Conservation (phyloP, 2,797 vertebrate genomes). For the Fratercula arctica region DNA sequence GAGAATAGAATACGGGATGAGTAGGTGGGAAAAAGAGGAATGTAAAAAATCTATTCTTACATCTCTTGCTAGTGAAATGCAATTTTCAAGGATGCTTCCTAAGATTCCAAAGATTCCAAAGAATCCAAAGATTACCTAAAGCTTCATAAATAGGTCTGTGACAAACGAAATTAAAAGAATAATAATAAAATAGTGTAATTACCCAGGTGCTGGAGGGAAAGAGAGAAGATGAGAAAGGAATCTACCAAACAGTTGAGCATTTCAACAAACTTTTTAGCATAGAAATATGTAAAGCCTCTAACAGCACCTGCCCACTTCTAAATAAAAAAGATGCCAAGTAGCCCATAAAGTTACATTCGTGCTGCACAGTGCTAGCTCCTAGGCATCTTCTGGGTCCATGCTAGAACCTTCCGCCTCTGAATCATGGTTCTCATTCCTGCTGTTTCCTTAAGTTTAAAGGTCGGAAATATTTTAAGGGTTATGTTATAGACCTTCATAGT, state of each 20-base stretch:
- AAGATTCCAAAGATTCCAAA: no score
- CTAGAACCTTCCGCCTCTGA: background rate
- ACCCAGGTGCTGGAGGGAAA: background rate
- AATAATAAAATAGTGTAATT: background rate
- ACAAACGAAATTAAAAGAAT: background rate
- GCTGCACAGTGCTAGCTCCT: background rate
- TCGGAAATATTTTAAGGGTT: background rate
- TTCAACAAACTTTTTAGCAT: background rate
- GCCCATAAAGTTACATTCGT: background rate
- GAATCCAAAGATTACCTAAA: background rate
- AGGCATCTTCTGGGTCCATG: background rate
- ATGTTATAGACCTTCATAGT: background rate
- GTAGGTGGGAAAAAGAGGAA: background rate
- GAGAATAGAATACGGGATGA: background rate
- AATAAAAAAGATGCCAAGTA: background rate
- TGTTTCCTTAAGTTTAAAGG: background rate
- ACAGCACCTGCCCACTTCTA: background rate
- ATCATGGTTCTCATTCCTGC: background rate
- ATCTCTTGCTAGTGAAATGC: background rate
- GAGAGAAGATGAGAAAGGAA: background rate
- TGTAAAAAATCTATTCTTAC: background rate
- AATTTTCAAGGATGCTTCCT: background rate
- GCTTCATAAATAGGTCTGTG: background rate
- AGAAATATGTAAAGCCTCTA: background rate
- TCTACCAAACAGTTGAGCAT: background rate